Conservation (phyloP, 2,888 invertebrate species). For the Drosophila cognata region DNA sequence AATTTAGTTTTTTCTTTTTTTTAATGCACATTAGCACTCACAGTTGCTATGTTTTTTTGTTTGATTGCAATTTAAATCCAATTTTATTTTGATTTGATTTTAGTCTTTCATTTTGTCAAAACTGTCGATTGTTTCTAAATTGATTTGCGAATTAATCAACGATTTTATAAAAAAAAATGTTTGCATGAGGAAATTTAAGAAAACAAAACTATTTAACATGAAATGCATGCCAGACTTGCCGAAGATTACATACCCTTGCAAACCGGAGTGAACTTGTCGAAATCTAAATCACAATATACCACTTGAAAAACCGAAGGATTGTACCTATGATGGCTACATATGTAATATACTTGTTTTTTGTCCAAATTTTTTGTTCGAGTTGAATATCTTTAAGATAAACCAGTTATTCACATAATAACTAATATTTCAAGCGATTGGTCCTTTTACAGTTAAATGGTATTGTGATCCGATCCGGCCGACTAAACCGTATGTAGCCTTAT, state of each 20-base stretch:
- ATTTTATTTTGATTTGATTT: background rate
- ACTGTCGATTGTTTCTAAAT: background rate
- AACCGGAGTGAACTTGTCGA: background rate
- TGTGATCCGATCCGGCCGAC: background rate
- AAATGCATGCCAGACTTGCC: background rate
- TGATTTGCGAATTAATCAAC: background rate
- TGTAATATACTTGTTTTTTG: background rate
- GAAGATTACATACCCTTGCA: background rate
- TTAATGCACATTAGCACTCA: slow-evolving; percentile 31
- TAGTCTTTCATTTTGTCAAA: background rate
- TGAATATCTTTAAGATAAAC: background rate
- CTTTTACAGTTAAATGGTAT: background rate
- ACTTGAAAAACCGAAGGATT: background rate
- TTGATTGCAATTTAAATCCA: background rate
- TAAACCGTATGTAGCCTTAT: too few species aligned
- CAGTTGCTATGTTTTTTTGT: background rate
- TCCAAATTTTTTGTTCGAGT: background rate
- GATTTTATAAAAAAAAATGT: background rate
- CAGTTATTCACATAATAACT: background rate
- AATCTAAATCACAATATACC: background rate
- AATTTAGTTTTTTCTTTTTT: background rate
- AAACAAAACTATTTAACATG: background rate
- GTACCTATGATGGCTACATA: background rate
- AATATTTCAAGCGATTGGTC: background rate
- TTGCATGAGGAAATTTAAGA: background rate